Conservation (phyloP, 2,113 vertebrate genomes). For the Mola mola region DNA sequence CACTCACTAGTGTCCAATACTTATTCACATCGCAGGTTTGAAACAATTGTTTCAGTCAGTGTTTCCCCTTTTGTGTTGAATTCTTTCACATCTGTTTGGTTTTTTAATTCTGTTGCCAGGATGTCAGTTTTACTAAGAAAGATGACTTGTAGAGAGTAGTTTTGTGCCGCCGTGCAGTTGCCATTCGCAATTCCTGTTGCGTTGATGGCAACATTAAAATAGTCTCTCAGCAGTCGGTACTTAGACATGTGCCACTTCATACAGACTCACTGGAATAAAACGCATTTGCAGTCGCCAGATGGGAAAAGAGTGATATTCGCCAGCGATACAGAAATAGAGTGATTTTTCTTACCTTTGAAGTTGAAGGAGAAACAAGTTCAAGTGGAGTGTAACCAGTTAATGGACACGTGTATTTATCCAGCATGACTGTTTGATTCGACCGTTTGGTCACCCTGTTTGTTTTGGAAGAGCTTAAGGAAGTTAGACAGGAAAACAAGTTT, state of each 20-base stretch:
- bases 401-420: constrained; percentile 80
- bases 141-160: too few species aligned
- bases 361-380: constrained; percentile 69
- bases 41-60: too few species aligned
- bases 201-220: not conserved
- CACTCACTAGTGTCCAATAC: too few species aligned
- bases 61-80: not conserved
- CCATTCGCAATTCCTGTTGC: not conserved
- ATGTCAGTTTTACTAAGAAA: too few species aligned
- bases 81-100: too few species aligned
- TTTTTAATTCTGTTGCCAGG: too few species aligned
- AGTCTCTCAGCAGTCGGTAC: not conserved
- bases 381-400: constrained; percentile 73
- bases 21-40: too few species aligned
- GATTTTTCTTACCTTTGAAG: constrained; percentile 65
- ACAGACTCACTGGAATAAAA: not conserved
- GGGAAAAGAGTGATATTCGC: constrained; percentile 32
- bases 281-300: constrained; percentile 9
- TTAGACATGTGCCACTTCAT: not conserved
- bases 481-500: constrained; percentile 81
- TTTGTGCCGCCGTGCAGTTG: too few species aligned
- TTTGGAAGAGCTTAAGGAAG: constrained; percentile 81
- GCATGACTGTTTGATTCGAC: constrained; percentile 65
- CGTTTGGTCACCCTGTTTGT: constrained; percentile 72
- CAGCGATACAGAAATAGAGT: constrained; percentile 31